Evolutionary conservation across 2,113 vertebrate species (phyloP).

Genomic region (Takifugu flavidus): DNA sequence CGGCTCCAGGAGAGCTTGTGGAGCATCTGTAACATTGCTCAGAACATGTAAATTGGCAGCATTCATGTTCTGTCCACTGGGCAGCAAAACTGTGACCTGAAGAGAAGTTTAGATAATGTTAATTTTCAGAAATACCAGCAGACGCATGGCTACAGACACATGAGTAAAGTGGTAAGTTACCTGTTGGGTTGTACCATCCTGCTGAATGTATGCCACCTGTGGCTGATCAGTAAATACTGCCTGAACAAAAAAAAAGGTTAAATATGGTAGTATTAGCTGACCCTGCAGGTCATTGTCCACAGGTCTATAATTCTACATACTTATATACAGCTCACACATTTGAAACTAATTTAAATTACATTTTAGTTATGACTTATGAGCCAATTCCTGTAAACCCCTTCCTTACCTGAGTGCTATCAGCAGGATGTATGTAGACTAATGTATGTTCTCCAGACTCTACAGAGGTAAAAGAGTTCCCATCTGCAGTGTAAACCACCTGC

Average conservation of each 20-base stretch:
- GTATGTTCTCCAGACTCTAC: slow-evolving; percentile 96
- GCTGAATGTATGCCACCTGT: slow-evolving; percentile 95
- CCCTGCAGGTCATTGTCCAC: too few species aligned
- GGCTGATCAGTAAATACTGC: slow-evolving; percentile 93
- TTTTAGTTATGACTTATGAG: too few species aligned
- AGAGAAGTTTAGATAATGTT: neutral
- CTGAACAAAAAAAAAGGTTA: slow-evolving; percentile 58
- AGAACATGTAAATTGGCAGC: slow-evolving; percentile 84
- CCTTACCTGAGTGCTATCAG: slow-evolving; percentile 88
- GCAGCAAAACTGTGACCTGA: slow-evolving; percentile 82
- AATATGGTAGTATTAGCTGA: neutral
- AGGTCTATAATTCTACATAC: too few species aligned
- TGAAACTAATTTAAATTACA: neutral
- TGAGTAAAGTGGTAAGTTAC: slow-evolving; percentile 56
- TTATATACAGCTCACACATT: neutral
- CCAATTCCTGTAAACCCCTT: neutral
- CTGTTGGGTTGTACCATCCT: slow-evolving; percentile 94
- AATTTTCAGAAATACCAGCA: neutral
- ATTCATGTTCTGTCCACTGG: slow-evolving; percentile 83
- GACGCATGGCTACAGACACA: neutral
- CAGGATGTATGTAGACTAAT: slow-evolving; percentile 94
- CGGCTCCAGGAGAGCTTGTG: slow-evolving; percentile 81
- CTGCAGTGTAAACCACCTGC: slow-evolving; percentile 93
- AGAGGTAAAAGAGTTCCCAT: slow-evolving; percentile 91
- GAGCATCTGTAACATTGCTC: slow-evolving; percentile 81